Evolutionary conservation across 2,797 vertebrate species (phyloP).

Genomic region (Nothura maculosa): DNA sequence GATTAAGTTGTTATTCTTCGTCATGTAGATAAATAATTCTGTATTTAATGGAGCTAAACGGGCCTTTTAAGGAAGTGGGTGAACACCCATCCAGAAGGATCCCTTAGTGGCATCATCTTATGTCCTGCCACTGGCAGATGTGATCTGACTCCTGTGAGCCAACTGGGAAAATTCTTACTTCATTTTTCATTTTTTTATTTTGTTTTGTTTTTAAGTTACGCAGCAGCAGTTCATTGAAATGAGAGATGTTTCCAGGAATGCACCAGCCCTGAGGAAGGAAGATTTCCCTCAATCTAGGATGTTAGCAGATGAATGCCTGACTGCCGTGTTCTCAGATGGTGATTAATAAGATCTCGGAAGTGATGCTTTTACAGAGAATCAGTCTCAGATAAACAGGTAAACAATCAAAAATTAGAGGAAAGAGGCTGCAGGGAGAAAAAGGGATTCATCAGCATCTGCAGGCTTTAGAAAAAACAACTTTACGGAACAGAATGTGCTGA

Average conservation of each 20-base stretch:
- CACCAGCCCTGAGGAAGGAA: not conserved
- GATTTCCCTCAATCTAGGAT: not conserved
- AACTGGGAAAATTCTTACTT: not conserved
- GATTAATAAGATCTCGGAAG: constrained; percentile 12
- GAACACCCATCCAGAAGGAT: not conserved
- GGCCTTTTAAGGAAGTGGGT: too few species aligned
- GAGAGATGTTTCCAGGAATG: not conserved
- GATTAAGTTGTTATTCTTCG: not conserved
- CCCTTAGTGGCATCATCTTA: not conserved
- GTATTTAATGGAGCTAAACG: not conserved
- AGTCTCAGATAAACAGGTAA: not conserved
- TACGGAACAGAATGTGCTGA: not conserved
- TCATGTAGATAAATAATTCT: not conserved
- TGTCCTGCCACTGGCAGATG: rapidly evolving
- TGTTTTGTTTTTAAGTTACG: not conserved
- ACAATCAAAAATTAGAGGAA: not conserved
- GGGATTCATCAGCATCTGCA: not conserved
- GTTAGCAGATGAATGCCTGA: not conserved
- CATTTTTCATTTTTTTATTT: not conserved
- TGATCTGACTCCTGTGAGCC: rapidly evolving
- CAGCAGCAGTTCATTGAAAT: not conserved
- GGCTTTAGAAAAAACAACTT: not conserved
- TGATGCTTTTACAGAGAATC: not conserved
- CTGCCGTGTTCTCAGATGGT: not conserved
- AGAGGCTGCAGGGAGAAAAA: not conserved